Base-by-base conservation (phyloP, 1,140 invertebrate genomes). In the Trachelipus rathkii region DNA sequence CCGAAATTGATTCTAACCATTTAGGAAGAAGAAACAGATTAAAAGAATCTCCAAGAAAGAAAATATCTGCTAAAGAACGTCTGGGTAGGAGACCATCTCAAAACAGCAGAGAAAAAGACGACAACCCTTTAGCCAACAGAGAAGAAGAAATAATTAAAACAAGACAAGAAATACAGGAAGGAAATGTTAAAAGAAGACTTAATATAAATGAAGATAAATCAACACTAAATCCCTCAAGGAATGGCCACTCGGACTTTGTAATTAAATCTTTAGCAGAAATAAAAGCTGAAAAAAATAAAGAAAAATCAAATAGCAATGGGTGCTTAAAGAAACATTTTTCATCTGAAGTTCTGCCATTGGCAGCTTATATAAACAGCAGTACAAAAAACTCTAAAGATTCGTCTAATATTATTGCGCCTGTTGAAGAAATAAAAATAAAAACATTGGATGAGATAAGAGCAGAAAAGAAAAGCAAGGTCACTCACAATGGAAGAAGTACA, bases 181-280 rank as follows among this genome's bases (percentile, higher is more conserved):
- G 19, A 13, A 60, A 19, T 15, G 50, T 60, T 15, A 60, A 60
- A 19, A 60, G 50, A 4, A 60, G 50, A 60, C 19, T 60, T 15
- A 60, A 13, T 3, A 3, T 60, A 19, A 60, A 60, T 13, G 50
- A 60, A 60, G 46, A 50, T 50, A 60, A 60, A 60, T 13, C 11
- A 19, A 13, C 2, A 1, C 4, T 60, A 19, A 3, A 13, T 15
- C 3, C 11, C 50, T 19, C 11, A 19, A 60, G 8, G 19, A 33
- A 33, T 33, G 33, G 33, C 6, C 33, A 33, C 33, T 13, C 50
- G 8, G 19, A 60, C 19, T 60, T 60, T 19, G 50, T 60, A 60
- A 60, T 60, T 15, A 60, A 60, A 60, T 60, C 50, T 19, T 60
- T 60, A 60, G 50, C 50, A 13, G 50, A 60, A 15, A 60, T 60